Conservation (phyloP, 2,797 vertebrate genomes). For the Anisognathus igniventris region DNA sequence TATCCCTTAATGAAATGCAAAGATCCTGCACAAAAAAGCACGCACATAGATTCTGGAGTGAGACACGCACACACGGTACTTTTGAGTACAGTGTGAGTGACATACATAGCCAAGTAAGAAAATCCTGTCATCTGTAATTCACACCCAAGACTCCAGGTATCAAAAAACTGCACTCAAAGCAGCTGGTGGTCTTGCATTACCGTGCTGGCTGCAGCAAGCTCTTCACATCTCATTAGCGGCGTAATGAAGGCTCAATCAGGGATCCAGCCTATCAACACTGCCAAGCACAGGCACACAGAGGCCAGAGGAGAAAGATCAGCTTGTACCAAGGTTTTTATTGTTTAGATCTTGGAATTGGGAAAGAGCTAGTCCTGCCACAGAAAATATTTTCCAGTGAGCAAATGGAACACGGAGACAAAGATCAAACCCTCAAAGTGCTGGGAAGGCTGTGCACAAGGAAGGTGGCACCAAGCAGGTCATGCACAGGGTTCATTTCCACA, state of each 20-base stretch:
- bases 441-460: not conserved
- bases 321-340: not conserved
- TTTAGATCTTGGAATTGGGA: not conserved
- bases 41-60: not conserved
- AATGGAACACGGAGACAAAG: accelerated
- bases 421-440: not conserved
- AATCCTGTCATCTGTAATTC: slow-evolving; percentile 28
- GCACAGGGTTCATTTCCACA: not conserved
- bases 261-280: not conserved
- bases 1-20: slow-evolving; percentile 21
- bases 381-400: not conserved
- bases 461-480: not conserved
- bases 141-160: slow-evolving; percentile 24
- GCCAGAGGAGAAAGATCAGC: not conserved
- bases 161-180: not conserved
- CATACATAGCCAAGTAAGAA: not conserved
- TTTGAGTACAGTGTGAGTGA: not conserved
- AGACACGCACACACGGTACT: not conserved
- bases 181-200: slow-evolving; percentile 30
- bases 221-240: slow-evolving; percentile 63
- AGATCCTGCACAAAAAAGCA: not conserved
- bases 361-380: not conserved
- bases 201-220: slow-evolving; percentile 27
- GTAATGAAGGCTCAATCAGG: slow-evolving; percentile 59
- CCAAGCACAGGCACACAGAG: not conserved